Percentiles rank a stretch among this genome's conserved stretches.
These are phyloP conservation scores for Gephyroberyx darwinii DNA, from an alignment of 2,797 vertebrate genomes.

Conservation along the genomic window DNA sequence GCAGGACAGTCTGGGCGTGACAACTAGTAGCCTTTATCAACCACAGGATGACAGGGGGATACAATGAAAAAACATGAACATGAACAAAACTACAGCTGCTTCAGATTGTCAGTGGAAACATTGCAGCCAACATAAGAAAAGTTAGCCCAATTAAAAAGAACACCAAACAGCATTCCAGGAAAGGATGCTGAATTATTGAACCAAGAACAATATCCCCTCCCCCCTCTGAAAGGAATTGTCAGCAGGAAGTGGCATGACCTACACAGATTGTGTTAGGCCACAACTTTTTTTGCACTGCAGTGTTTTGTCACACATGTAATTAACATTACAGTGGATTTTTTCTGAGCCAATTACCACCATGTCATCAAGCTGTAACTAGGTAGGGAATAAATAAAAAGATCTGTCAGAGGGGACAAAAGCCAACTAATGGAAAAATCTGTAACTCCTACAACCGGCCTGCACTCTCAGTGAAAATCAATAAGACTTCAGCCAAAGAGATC, in stretches of 20 bases:
- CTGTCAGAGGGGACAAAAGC: slow-evolving; percentile 58
- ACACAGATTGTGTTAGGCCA: slow-evolving; percentile 24
- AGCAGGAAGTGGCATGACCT: slow-evolving; percentile 27
- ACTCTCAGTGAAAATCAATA: slow-evolving; percentile 75
- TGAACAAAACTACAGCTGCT: slow-evolving; percentile 28
- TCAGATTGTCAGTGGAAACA: slow-evolving; percentile 39
- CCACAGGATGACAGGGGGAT: background rate
- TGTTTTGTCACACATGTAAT: slow-evolving; percentile 42
- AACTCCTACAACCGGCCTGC: slow-evolving; percentile 57
- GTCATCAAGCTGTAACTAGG: slow-evolving; percentile 33
- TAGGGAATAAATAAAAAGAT: slow-evolving; percentile 15
- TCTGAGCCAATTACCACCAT: slow-evolving; percentile 46
- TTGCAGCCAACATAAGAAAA: slow-evolving; percentile 17
- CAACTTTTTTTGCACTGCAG: slow-evolving; percentile 41
- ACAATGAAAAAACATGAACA: slow-evolving; percentile 25
- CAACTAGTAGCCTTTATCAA: background rate
- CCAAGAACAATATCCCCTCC: slow-evolving; percentile 19
- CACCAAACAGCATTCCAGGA: slow-evolving; percentile 53
- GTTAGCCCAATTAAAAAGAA: slow-evolving; percentile 64
- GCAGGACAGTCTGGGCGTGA: too few species aligned
- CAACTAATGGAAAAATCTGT: slow-evolving; percentile 69
- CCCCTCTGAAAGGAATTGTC: slow-evolving; percentile 42
- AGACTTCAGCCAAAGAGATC: slow-evolving; percentile 54
- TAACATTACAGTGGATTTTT: slow-evolving; percentile 52
- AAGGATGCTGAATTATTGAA: slow-evolving; percentile 59